Evolutionary conservation across 2,888 invertebrate species (phyloP).

Genomic region (Synanthedon myopaeformis): DNA sequence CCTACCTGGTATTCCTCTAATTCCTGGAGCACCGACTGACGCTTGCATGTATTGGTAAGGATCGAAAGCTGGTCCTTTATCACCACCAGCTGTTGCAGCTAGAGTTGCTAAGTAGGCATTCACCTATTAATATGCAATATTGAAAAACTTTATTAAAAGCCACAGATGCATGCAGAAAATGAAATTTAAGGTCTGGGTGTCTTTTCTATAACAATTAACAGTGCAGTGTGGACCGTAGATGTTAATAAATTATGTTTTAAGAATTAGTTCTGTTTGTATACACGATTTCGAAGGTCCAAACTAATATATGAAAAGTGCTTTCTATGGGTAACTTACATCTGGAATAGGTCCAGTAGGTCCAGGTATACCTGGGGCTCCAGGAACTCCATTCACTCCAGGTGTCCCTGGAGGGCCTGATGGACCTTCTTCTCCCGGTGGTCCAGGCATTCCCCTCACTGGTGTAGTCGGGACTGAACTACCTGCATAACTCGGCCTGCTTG

Average conservation of each 20-base stretch:
- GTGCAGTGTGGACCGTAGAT: no score
- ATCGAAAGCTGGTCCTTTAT: conserved; percentile 80
- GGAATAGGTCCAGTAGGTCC: conserved; percentile 80
- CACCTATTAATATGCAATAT: conserved; percentile 44
- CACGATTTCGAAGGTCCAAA: not conserved
- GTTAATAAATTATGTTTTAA: not conserved
- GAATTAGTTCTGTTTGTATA: not conserved
- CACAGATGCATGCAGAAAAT: no score
- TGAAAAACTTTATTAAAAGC: no score
- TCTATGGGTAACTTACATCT: conserved; percentile 54
- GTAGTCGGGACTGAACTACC: conserved; percentile 19
- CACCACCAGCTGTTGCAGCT: conserved; percentile 77
- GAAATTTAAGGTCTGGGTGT: no score
- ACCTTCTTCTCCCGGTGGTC: conserved; percentile 68
- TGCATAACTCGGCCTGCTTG: conserved; percentile 14
- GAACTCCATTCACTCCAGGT: conserved; percentile 72
- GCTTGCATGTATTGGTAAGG: conserved; percentile 84
- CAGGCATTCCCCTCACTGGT: conserved; percentile 63
- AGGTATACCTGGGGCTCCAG: conserved; percentile 75
- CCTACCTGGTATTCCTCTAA: conserved; percentile 81
- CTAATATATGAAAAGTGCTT: not conserved
- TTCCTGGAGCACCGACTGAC: conserved; percentile 82
- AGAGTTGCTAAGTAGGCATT: conserved; percentile 82
- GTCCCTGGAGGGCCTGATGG: conserved; percentile 71
- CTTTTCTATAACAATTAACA: no score